Base-by-base conservation (phyloP, 2,888 invertebrate species). In the Thereva nobilitata region DNA sequence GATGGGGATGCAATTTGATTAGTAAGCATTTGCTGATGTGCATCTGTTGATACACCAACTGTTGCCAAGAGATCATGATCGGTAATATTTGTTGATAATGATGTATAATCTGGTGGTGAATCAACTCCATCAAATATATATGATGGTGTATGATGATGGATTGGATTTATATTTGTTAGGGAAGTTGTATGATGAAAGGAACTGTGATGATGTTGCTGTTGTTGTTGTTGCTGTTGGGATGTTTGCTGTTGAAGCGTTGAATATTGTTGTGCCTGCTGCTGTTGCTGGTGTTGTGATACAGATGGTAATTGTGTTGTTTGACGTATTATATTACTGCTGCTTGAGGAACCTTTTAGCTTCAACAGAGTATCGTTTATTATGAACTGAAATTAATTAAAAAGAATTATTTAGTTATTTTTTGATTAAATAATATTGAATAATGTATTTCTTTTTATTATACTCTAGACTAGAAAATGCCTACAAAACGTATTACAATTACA, bases 351-450 rank as follows among this genome's bases (percentile, higher is more conserved):
- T 72, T 80, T 79, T 66, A 80, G 73, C 73, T 80, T 79, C 72
- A 79, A 78, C 71, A 80, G 73, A 64, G 80, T 77, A 72, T 80
- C 79, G 75, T 80, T 80, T 75, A 80, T 80, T 73, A 80, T 79
- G 74, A 80, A 80, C 80, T 80, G 67, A 10, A 72, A 71, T 2
- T 40, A 55, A 70, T 54, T 59, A 42, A 68, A 44, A 40, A 40
- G 23, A 10, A 8, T n/a, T n/a, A 5, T 34, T 23, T 5, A 8
- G 4, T 45, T 5, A 2, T 54, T 40, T 38, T 10, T 1, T 37
- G n/a, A n/a, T 12, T 6, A 40, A 45, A 57, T 44, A 4, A 23
- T 37, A 3, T n/a, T n/a, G 2, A 12, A 44, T 37, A 45, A 35
- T 34, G 12, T 23, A 23, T 23, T 23, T 23, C 1, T 23, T 23